These are phyloP conservation scores for Menidia menidia DNA, from an alignment of 2,797 vertebrate species.

Conservation along the genomic window DNA sequence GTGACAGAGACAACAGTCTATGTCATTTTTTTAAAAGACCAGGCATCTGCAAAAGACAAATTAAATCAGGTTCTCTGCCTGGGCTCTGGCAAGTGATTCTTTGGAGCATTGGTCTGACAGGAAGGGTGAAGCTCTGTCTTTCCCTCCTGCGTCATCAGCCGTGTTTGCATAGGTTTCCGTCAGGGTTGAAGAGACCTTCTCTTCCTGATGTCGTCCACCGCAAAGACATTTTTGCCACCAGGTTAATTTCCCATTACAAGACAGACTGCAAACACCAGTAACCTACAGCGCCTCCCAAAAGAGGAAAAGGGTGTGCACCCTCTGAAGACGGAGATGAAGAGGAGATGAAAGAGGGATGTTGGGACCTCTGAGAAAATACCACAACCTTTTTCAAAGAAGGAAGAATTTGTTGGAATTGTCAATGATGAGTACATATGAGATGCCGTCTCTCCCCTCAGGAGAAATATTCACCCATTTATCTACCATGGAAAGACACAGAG, in stretches of 20 bases:
- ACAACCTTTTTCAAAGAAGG: conserved; percentile 24
- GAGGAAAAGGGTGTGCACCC: conserved; percentile 47
- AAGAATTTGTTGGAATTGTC: conserved; percentile 40
- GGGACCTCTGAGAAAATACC: conserved; percentile 58
- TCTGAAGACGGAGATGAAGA: conserved; percentile 48
- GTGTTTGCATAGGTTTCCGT: conserved; percentile 75
- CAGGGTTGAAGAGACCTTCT: conserved; percentile 44
- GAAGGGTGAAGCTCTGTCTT: conserved; percentile 31
- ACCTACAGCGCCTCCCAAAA: conserved; percentile 40
- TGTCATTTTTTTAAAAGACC: background rate
- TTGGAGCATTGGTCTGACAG: conserved; percentile 36
- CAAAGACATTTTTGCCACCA: conserved; percentile 54
- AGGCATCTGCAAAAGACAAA: conserved; percentile 5
- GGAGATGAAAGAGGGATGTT: conserved; percentile 49
- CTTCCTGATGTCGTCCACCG: conserved; percentile 42
- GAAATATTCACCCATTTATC: conserved; percentile 55
- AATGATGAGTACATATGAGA: conserved; percentile 47
- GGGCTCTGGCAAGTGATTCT: conserved; percentile 8
- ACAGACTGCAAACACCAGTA: conserved; percentile 60
- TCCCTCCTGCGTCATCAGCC: conserved; percentile 50
- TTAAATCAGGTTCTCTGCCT: conserved; percentile 14
- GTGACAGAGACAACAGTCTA: background rate
- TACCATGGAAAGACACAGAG: conserved; percentile 17
- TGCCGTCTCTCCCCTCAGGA: conserved; percentile 34
- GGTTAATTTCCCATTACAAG: conserved; percentile 76